Evolutionary conservation across 2,797 vertebrate species (phyloP), one percentile per base, ranked within the genome.

Genomic region (Microchirus variegatus): DNA sequence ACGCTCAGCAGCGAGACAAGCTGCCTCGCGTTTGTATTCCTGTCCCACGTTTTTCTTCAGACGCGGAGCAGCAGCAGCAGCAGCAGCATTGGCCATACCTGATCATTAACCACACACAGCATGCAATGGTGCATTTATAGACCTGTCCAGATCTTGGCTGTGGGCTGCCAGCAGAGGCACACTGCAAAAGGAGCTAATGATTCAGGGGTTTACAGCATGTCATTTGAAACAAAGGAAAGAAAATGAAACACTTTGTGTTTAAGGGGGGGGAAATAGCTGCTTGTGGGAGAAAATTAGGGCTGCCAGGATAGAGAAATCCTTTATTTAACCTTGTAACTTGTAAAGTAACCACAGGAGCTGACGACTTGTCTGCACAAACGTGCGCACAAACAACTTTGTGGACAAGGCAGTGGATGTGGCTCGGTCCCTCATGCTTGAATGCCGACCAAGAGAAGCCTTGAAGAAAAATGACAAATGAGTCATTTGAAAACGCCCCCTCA

Each of bases 381-480:
- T 65, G 46, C 63, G 75, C 55, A 70, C 56, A 70, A 75, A 78
- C 75, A 80, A 70, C 59, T 77, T 62, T 60, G 53, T n/a, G n/a
- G n/a, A n/a, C n/a, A 54, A 62, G 63, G 16, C 72, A 70, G 58
- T 13, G 62, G 81, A 14, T 65, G 73, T 67, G 75, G 53, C 77
- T 79, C 10, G 3, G 66, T 47, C 84, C 59, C 80, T 88, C 75
- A 73, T 70, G 87, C 81, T 82, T 82, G 84, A 75, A 69, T 78
- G 82, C 57, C 69, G 77, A 77, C 82, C 64, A 75, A 80, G 83
- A 87, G 74, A 83, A 72, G 89, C 89, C 86, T 89, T 74, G 67
- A 85, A 90, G 87, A 85, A 80, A 90, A 87, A 90, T 86, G 87
- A 90, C 89, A 87, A 90, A 88, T 90, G 89, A 89, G 77, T 90